Evolutionary conservation across 2,888 invertebrate species (phyloP).

Genomic region (Yponomeuta malinellus): DNA sequence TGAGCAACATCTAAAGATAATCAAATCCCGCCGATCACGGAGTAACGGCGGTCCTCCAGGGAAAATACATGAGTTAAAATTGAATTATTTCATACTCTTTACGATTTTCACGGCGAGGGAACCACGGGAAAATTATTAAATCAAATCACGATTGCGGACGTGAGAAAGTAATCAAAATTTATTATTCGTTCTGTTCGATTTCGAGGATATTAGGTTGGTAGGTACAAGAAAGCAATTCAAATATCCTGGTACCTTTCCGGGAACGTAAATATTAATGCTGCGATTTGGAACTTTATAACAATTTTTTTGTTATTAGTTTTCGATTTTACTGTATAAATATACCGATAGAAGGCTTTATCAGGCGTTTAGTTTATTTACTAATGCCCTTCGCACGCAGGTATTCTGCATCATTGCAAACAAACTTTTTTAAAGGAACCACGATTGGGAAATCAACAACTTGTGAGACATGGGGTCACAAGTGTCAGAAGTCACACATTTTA

Average conservation of each 20-base stretch:
- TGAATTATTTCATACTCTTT: slow-evolving; percentile 49
- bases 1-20: background rate
- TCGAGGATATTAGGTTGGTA: slow-evolving; percentile 36
- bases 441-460: too few species aligned
- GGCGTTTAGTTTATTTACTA: too few species aligned
- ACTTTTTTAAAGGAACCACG: too few species aligned
- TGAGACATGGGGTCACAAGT: too few species aligned
- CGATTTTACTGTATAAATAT: background rate
- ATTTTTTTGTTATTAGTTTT: background rate
- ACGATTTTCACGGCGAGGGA: slow-evolving; percentile 46
- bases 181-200: slow-evolving; percentile 62
- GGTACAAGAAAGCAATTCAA: slow-evolving; percentile 36
- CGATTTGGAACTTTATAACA: background rate
- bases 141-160: slow-evolving; percentile 67
- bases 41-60: slow-evolving; percentile 9
- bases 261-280: background rate
- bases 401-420: too few species aligned
- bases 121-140: slow-evolving; percentile 58
- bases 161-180: slow-evolving; percentile 72
- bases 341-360: too few species aligned
- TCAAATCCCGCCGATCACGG: background rate
- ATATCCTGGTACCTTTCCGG: slow-evolving; percentile 2
- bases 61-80: slow-evolving; percentile 14
- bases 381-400: too few species aligned
- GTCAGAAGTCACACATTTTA: too few species aligned